Base-by-base conservation (phyloP, 2,888 invertebrate genomes). In the Hedya salicella region DNA sequence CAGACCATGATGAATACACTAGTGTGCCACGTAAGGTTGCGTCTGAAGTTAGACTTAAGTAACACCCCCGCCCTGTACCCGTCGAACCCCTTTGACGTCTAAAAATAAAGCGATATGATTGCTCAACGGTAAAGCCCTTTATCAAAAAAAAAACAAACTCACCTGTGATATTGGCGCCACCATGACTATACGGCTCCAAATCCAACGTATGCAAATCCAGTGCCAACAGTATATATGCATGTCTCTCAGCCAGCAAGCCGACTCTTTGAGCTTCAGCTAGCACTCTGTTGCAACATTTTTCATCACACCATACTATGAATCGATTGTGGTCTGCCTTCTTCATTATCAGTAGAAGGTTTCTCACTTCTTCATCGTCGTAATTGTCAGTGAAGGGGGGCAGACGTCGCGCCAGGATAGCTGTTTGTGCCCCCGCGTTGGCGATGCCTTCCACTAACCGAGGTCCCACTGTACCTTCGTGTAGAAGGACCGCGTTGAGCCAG, bases 271-370 rank as follows among this genome's bases (percentile, higher is more conserved):
- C 60, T 11, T 17, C 60, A 1, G 48, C 60, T 8, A 66, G 48
- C 40, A 66, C 65, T 17, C 52, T 17, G 3, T 66, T 52, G 13
- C 53, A 48, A 16, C 65, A 66, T 8, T 25, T 40, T 39, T 60
- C 59, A 13, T 53, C 65, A 54, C 65, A 66, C 65, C 65, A 66
- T 11, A 66, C 60, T 14, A 66, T 60, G 21, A 66, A 66, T 11
- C 53, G 39, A 3, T 60, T 66, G 14, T 66, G 60, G 30, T 66
- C 60, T 13, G 53, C 65, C 13, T 66, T 66, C 48, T 66, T 66
- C 3, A 60, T 19, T 30, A 66, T 40, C 14, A 66, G 30, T 4
- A 66, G 40, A 0, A 66, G 53, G 32, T 66, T 66, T 30, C 65
- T 39, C 1, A 66, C 39, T 2, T 48, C 46, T 32, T 60, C 52